These are phyloP conservation scores for Protonibea diacanthus DNA, from an alignment of 2,797 vertebrate genomes.

Conservation along the genomic window DNA sequence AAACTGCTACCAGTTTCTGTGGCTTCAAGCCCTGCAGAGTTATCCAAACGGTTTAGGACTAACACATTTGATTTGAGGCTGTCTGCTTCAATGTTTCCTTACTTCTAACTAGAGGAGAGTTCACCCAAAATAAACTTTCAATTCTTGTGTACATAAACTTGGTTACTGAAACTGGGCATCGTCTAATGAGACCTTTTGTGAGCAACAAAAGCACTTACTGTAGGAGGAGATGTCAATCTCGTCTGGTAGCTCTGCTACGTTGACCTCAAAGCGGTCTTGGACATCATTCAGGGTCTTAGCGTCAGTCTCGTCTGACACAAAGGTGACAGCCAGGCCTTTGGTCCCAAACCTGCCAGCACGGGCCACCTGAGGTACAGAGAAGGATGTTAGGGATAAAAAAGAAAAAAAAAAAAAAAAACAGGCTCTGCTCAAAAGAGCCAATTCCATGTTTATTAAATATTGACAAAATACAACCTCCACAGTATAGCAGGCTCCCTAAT, in stretches of 20 bases:
- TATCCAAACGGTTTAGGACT: not conserved
- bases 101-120: not conserved
- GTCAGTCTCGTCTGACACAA: constrained; percentile 90
- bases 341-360: constrained; percentile 91
- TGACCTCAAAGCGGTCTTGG: constrained; percentile 93
- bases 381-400: not conserved
- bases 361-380: constrained; percentile 83
- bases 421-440: not conserved
- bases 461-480: not conserved
- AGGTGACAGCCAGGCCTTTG: constrained; percentile 91
- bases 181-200: not conserved
- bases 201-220: constrained; percentile 81
- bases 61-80: not conserved
- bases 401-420: too few species aligned
- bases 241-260: constrained; percentile 91
- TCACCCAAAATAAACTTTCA: not conserved
- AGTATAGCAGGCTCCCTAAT: not conserved
- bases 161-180: not conserved
- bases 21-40: not conserved
- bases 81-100: not conserved
- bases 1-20: not conserved
- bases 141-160: not conserved
- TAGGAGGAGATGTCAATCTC: constrained; percentile 95
- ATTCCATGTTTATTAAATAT: not conserved
- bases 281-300: constrained; percentile 93